Conservation (phyloP, 2,113 vertebrate species). For the Podocnemis expansa region DNA sequence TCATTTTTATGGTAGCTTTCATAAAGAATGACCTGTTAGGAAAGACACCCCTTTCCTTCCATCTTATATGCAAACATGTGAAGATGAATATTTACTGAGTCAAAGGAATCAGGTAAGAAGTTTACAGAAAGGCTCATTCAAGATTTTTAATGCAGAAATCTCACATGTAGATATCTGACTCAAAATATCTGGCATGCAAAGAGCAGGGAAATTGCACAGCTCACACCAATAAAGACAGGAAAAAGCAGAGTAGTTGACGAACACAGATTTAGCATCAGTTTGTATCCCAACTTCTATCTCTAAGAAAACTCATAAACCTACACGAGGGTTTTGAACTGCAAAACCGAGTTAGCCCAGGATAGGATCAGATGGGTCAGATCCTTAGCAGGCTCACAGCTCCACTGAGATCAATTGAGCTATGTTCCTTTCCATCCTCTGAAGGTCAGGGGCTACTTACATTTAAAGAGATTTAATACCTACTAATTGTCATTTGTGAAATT, state of each 20-base stretch:
- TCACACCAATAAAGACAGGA: neutral
- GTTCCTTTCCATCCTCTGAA: neutral
- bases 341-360: neutral
- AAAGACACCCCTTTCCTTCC: conserved; percentile 50
- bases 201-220: neutral
- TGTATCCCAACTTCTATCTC: neutral
- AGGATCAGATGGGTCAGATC: neutral
- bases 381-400: neutral
- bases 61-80: conserved; percentile 41
- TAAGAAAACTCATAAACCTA: neutral
- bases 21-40: conserved; percentile 16
- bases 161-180: neutral
- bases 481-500: neutral
- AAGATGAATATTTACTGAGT: conserved; percentile 36
- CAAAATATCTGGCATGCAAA: neutral
- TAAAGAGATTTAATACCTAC: neutral
- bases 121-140: neutral
- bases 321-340: rapidly evolving
- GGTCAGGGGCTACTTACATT: neutral
- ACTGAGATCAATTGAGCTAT: neutral
- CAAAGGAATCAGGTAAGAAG: conserved; percentile 16
- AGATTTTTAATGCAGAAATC: neutral
- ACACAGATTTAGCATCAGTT: neutral
- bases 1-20: conserved; percentile 77
- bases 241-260: neutral